phyloP scores from a whole-genome alignment of 2,888 invertebrate species.

The Hirtodrosophila cameraria region DNA sequence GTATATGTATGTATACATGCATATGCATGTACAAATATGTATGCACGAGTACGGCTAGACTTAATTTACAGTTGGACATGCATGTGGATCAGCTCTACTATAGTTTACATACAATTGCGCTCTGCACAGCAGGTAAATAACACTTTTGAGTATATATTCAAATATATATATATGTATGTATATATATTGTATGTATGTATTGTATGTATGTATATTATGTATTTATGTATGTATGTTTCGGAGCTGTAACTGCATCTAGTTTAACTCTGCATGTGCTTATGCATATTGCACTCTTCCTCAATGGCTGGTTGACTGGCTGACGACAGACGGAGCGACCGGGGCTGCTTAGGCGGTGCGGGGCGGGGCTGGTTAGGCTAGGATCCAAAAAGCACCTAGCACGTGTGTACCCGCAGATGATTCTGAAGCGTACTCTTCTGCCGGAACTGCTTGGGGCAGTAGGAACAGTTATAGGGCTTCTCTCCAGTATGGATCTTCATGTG shows the following conservation, averaged over 20 bases:
- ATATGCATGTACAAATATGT: constrained; percentile 8
- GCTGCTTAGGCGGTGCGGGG: neutral
- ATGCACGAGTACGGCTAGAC: constrained; percentile 65
- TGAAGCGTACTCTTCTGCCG: constrained; percentile 81
- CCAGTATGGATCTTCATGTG: constrained; percentile 82
- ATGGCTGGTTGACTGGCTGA: constrained; percentile 62
- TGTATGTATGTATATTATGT: constrained; percentile 11
- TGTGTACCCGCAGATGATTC: constrained; percentile 81
- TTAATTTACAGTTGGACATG: constrained; percentile 82
- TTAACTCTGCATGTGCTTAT: constrained; percentile 46
- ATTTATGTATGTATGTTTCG: constrained; percentile 25
- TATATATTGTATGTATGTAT: constrained; percentile 17
- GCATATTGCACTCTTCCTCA: constrained; percentile 71
- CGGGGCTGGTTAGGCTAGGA: constrained; percentile 14
- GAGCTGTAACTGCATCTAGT: constrained; percentile 47
- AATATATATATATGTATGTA: constrained; percentile 45
- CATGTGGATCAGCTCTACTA: constrained; percentile 75
- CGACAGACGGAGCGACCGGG: constrained; percentile 26
- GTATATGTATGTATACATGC: constrained; percentile 26
- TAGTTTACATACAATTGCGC: constrained; percentile 79
- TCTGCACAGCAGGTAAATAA: constrained; percentile 82
- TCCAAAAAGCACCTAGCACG: constrained; percentile 61
- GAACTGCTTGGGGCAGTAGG: constrained; percentile 82
- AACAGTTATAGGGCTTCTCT: constrained; percentile 82
- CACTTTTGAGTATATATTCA: constrained; percentile 77